A percentile compares a stretch with the other conserved stretches of the same genome.
Evolutionary conservation across 2,113 vertebrate genomes (phyloP).

Genomic region (Leiothrix lutea): DNA sequence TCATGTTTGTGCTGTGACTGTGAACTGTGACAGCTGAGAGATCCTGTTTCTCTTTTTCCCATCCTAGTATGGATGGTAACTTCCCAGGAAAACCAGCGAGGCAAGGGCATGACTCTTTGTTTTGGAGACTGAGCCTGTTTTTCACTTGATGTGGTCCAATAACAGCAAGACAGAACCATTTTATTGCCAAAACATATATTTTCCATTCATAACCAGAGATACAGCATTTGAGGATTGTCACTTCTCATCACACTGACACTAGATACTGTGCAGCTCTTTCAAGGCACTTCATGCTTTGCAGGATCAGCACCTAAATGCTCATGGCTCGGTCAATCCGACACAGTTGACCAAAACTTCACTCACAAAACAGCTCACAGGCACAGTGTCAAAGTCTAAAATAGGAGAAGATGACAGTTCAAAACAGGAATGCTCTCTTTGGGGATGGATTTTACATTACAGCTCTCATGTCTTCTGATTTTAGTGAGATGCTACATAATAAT

Average conservation of each 20-base stretch:
- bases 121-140: not conserved
- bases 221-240: not conserved
- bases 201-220: not conserved
- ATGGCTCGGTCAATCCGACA: not conserved
- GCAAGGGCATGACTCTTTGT: not conserved
- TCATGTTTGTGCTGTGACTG: not conserved
- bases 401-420: not conserved
- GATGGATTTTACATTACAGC: not conserved
- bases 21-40: not conserved
- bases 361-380: not conserved
- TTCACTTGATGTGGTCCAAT: not conserved
- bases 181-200: not conserved
- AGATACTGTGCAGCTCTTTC: not conserved
- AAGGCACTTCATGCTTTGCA: not conserved
- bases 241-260: not conserved
- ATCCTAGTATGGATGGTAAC: not conserved
- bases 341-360: not conserved
- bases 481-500: not conserved
- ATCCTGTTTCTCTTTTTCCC: not conserved
- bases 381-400: fast-evolving
- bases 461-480: not conserved
- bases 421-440: not conserved
- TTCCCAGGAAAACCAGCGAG: not conserved
- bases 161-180: not conserved
- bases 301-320: not conserved